These are phyloP conservation scores for Alaudala cheleensis DNA, from an alignment of 2,113 vertebrate species.

Conservation along the genomic window DNA sequence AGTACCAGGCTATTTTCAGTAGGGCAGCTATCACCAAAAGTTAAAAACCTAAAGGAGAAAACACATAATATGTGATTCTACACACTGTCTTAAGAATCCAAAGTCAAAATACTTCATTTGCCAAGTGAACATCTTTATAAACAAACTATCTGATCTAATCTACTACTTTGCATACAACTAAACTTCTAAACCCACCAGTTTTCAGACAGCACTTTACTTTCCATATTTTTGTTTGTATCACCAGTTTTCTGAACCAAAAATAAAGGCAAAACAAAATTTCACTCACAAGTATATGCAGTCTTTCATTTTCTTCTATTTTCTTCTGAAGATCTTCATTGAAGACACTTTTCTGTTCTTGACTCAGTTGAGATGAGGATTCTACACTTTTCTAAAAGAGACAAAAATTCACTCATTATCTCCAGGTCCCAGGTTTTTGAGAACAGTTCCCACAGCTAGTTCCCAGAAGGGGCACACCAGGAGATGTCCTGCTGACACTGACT, in stretches of 20 bases:
- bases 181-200: not conserved
- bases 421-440: not conserved
- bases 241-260: not conserved
- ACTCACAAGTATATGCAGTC: constrained; percentile 92
- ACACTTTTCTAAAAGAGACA: constrained; percentile 81
- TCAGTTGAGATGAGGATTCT: constrained; percentile 88
- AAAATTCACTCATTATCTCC: not conserved
- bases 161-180: not conserved
- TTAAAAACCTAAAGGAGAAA: not conserved
- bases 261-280: not conserved
- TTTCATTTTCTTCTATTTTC: constrained; percentile 95
- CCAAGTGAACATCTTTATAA: not conserved
- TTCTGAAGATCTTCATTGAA: constrained; percentile 89
- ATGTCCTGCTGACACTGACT: not conserved
- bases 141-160: not conserved
- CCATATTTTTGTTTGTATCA: accelerated
- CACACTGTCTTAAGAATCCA: not conserved
- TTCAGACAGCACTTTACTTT: not conserved
- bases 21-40: not conserved
- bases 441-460: not conserved
- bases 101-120: not conserved
- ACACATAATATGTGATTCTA: accelerated
- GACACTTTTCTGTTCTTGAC: constrained; percentile 89
- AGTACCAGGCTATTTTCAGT: not conserved
- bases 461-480: not conserved